Percentiles rank a stretch among this genome's conserved stretches.
Conservation (phyloP, 2,113 vertebrate genomes). For the Ariopsis seemanni region DNA sequence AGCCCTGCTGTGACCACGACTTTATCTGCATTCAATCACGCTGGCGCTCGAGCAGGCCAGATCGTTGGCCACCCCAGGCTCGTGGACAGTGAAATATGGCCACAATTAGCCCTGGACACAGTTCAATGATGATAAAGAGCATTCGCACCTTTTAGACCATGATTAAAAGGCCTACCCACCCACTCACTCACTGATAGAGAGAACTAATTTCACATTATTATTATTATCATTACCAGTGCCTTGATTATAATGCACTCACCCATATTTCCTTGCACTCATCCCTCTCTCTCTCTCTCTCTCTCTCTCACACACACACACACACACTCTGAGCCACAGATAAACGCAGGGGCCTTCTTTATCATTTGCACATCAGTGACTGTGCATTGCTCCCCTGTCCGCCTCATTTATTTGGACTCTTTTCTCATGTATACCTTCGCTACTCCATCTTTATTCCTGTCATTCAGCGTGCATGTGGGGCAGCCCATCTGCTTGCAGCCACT, state of each 20-base stretch:
- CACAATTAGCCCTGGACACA: conserved; percentile 95
- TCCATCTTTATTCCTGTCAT: conserved; percentile 66
- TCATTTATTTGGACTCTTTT: conserved; percentile 77
- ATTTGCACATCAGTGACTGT: conserved; percentile 89
- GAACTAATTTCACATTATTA: conserved; percentile 97
- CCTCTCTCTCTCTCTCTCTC: conserved; percentile 64
- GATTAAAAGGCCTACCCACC: conserved; percentile 93
- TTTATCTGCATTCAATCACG: conserved; percentile 65
- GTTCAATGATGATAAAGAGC: conserved; percentile 96
- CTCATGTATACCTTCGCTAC: conserved; percentile 53
- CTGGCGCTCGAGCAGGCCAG: conserved; percentile 56
- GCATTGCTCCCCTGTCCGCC: conserved; percentile 73
- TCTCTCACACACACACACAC: not conserved
- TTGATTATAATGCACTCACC: conserved; percentile 82
- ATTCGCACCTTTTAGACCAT: conserved; percentile 90
- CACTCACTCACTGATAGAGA: conserved; percentile 88
- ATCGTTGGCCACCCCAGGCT: conserved; percentile 64
- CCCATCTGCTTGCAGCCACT: conserved; percentile 43
- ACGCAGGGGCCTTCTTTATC: conserved; percentile 85
- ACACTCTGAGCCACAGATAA: conserved; percentile 71
- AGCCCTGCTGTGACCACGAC: conserved; percentile 61
- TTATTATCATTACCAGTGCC: conserved; percentile 79
- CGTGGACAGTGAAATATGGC: conserved; percentile 96
- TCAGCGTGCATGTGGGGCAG: conserved; percentile 41
- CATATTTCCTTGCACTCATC: conserved; percentile 51